Base-by-base conservation (phyloP, 1,140 invertebrate species). In the Drosophila orena region DNA sequence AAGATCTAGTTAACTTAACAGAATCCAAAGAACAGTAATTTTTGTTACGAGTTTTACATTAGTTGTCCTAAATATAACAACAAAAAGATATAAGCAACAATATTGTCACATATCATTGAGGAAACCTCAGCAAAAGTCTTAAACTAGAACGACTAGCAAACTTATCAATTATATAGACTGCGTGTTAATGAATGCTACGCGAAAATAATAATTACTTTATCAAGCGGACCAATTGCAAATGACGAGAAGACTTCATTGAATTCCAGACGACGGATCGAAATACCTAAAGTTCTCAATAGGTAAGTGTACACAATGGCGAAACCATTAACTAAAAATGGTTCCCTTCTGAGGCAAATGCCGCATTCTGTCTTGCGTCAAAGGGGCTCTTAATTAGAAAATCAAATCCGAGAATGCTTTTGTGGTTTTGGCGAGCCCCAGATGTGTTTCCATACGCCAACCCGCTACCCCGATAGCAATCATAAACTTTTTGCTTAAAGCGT, bases 1-100 rank as follows among this genome's bases (percentile, higher is more conserved):
- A 62, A 34, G 38, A 60, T 3, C 14, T 14, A 38, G 14, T 38
- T 38, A 14, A 8, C 37, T 38, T 38, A 14, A 35, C 3, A 38
- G 14, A 38, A 38, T 0, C 59, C 24, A 58, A 46, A 52, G 37
- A 66, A 24, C 20, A 38, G 34, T 15, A 38, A 49, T 59, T 64
- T 80, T 81, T 86, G 81, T 85, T 86, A 65, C 47, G 61, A 80
- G 54, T 85, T 83, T 84, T 84, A 80, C 57, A 83, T 72, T 27
- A 52, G 44, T 15, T 65, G 40, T 37, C 40, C 3, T 34, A 38
- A 46, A 59, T 22, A 10, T 57, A 43, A 8, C 6, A 37, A 42
- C 40, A 53, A 4, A 22, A 44, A 38, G 4, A 68, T 55, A 47
- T 3, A 35, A 8, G 56, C 49, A 69, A 17, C 30, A 69, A 14